These are phyloP conservation scores for Antennarius maculatus DNA, from an alignment of 2,797 vertebrate species.

Conservation along the genomic window DNA sequence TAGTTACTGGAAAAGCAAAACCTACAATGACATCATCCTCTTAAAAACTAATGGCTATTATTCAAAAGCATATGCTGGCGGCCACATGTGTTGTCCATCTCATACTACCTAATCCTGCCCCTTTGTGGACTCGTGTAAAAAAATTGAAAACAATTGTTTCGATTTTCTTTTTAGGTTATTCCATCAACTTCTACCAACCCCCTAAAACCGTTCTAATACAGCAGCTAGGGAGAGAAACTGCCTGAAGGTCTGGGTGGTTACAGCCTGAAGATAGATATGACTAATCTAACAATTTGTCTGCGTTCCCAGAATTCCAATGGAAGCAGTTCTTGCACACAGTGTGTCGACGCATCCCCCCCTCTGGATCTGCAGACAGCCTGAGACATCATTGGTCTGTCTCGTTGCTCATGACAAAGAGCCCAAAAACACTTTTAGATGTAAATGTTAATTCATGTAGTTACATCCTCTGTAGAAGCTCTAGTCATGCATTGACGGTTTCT, in stretches of 20 bases:
- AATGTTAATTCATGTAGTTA: neutral
- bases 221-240: conserved; percentile 41
- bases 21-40: conserved; percentile 74
- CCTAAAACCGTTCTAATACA: conserved; percentile 5
- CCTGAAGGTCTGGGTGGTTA: conserved; percentile 42
- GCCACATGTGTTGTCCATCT: conserved; percentile 60
- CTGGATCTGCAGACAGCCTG: conserved; percentile 20
- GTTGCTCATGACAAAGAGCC: conserved; percentile 18
- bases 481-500: conserved; percentile 13
- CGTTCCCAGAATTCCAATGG: conserved; percentile 58
- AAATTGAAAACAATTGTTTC: conserved; percentile 62
- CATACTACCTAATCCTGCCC: conserved; percentile 14
- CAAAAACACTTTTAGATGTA: conserved; percentile 28
- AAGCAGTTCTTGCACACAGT: conserved; percentile 26
- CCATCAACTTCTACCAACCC: conserved; percentile 1
- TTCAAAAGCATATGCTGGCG: conserved; percentile 71
- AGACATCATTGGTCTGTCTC: conserved; percentile 37
- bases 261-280: conserved; percentile 62
- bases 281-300: conserved; percentile 58
- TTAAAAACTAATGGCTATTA: conserved; percentile 77
- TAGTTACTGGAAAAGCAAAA: conserved; percentile 75
- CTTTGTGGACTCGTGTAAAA: conserved; percentile 34
- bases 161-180: conserved; percentile 41
- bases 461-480: neutral
- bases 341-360: conserved; percentile 33